A percentile compares a stretch with the other conserved stretches of the same genome.
Conservation (phyloP, 2,113 vertebrate genomes). For the Dryoscopus gambensis region DNA sequence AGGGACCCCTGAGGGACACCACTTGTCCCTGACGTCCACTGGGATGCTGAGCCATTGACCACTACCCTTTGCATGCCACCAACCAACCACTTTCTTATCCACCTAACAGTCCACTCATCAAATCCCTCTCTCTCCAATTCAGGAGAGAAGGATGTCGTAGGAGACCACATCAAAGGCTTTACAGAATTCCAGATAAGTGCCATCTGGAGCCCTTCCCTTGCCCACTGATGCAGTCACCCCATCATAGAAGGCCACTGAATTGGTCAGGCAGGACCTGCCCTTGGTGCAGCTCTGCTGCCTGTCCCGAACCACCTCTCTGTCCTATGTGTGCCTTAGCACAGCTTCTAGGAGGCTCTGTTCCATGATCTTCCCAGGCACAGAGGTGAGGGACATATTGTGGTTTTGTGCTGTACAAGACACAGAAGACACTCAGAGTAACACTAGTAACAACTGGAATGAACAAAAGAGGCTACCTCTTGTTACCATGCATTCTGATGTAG, state of each 20-base stretch:
- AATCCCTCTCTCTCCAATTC: background rate
- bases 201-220: background rate
- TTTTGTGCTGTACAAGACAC: background rate
- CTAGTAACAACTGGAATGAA: background rate
- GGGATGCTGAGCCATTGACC: background rate
- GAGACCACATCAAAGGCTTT: background rate
- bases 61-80: background rate
- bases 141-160: background rate
- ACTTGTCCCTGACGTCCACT: background rate
- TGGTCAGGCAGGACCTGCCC: background rate
- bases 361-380: background rate
- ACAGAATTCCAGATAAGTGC: background rate
- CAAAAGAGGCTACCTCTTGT: background rate
- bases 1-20: background rate
- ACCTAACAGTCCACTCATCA: background rate
- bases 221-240: too few species aligned
- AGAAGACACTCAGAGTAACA: background rate
- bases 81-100: background rate
- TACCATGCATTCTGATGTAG: background rate
- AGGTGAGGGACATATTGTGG: background rate
- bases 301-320: rapidly evolving
- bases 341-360: background rate
- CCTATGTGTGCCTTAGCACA: background rate
- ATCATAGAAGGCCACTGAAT: background rate
- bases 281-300: background rate